phyloP scores from a whole-genome alignment of 2,797 vertebrate species.

The Syncerus caffer region DNA sequence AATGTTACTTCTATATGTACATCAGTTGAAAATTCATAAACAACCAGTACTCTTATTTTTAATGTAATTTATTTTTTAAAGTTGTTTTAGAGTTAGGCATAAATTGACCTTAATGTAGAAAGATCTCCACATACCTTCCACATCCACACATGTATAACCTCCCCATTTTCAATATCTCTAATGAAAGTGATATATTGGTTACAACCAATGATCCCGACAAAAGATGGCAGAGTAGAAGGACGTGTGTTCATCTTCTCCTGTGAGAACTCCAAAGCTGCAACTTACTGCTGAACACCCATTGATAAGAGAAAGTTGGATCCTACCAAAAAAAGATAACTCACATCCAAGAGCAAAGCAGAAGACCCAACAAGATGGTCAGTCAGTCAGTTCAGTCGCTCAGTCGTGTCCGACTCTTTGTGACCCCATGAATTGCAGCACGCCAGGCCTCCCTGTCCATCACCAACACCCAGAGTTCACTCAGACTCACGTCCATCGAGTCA shows the following conservation, averaged over 20 bases:
- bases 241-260: not conserved
- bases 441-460: too few species aligned
- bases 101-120: not conserved
- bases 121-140: not conserved
- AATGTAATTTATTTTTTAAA: not conserved
- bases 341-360: not conserved
- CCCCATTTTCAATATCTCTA: not conserved
- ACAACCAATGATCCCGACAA: not conserved
- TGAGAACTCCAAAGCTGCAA: not conserved
- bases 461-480: too few species aligned
- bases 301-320: not conserved
- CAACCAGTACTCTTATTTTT: not conserved
- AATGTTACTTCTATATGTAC: not conserved
- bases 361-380: not conserved
- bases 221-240: not conserved
- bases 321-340: not conserved
- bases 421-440: too few species aligned
- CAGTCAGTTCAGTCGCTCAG: too few species aligned
- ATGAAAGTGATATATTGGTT: not conserved
- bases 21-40: not conserved
- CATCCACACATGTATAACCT: not conserved
- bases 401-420: too few species aligned
- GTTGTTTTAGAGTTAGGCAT: not conserved
- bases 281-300: not conserved
- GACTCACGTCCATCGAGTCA: too few species aligned